phyloP scores from a whole-genome alignment of 1,140 invertebrate genomes.

The Pseudomyrmex dendroicus region DNA sequence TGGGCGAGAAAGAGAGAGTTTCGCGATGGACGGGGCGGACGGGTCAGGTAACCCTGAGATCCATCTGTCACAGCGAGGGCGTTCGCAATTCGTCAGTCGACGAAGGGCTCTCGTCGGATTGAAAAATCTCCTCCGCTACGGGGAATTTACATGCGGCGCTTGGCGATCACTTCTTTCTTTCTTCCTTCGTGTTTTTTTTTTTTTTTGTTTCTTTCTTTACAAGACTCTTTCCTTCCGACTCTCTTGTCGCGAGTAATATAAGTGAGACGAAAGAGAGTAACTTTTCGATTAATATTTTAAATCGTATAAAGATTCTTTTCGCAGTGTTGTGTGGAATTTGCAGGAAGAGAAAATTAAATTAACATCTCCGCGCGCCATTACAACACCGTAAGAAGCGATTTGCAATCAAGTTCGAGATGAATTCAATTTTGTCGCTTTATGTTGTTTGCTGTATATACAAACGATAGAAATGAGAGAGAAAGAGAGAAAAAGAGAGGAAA shows the following conservation, averaged over 20 bases:
- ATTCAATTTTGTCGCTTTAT: constrained; percentile 35
- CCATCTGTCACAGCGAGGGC: constrained; percentile 78
- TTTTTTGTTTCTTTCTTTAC: not conserved
- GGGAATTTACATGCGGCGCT: constrained; percentile 65
- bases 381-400: constrained; percentile 6
- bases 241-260: constrained; percentile 34
- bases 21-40: constrained; percentile 69
- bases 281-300: constrained; percentile 13
- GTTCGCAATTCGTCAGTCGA: constrained; percentile 74
- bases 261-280: constrained; percentile 9
- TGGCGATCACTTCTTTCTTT: constrained; percentile 13
- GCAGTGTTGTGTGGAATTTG: not conserved
- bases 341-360: not conserved
- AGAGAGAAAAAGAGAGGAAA: not conserved
- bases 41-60: constrained; percentile 70
- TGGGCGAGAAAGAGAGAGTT: constrained; percentile 48
- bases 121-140: constrained; percentile 65
- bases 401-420: constrained; percentile 26
- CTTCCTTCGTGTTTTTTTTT: not conserved
- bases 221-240: not conserved
- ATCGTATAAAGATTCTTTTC: constrained; percentile 15
- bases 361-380: constrained; percentile 1
- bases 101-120: constrained; percentile 62
- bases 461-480: not conserved
- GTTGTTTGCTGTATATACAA: not conserved